A percentile compares a stretch with the other conserved stretches of the same genome.
These are phyloP conservation scores for Nebria ingens DNA, from an alignment of 1,140 invertebrate genomes.

Conservation along the genomic window DNA sequence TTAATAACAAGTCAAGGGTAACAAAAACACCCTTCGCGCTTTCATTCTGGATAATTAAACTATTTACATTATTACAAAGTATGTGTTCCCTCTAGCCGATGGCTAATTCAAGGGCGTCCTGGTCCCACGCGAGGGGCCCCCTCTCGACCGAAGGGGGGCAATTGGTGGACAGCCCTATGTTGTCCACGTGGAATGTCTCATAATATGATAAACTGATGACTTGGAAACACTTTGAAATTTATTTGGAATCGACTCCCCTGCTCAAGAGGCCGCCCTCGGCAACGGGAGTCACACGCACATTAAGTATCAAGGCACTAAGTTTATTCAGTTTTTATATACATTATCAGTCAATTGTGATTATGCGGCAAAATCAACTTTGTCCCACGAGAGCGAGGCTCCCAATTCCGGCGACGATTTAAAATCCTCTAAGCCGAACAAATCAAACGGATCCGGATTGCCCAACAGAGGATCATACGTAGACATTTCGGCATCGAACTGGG, in stretches of 20 bases:
- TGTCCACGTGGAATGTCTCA: slow-evolving; percentile 31
- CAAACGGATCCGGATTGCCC: slow-evolving; percentile 50
- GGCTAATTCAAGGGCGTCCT: slow-evolving; percentile 21
- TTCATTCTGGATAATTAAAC: not conserved
- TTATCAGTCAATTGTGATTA: slow-evolving; percentile 29
- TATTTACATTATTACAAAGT: not conserved
- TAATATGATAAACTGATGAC: slow-evolving; percentile 13
- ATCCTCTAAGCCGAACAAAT: slow-evolving; percentile 62
- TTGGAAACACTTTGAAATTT: slow-evolving; percentile 13
- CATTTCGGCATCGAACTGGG: slow-evolving; percentile 31
- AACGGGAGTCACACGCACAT: not conserved
- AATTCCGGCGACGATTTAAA: slow-evolving; percentile 48
- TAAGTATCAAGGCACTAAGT: slow-evolving; percentile 14
- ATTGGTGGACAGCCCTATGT: not conserved
- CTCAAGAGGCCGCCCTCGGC: slow-evolving; percentile 19
- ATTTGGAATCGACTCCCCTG: slow-evolving; percentile 32
- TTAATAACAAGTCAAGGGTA: slow-evolving; percentile 7
- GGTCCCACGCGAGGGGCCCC: slow-evolving; percentile 26
- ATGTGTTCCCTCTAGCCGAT: slow-evolving; percentile 25
- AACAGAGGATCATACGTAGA: slow-evolving; percentile 51
- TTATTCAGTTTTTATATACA: slow-evolving; percentile 10
- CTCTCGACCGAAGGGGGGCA: not conserved
- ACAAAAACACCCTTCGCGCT: not conserved
- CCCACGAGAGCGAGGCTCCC: slow-evolving; percentile 40
- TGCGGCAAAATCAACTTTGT: slow-evolving; percentile 52